Percentiles rank a stretch among this genome's conserved stretches.
phyloP scores from a whole-genome alignment of 1,140 invertebrate genomes.

The Campoletis sonorensis region DNA sequence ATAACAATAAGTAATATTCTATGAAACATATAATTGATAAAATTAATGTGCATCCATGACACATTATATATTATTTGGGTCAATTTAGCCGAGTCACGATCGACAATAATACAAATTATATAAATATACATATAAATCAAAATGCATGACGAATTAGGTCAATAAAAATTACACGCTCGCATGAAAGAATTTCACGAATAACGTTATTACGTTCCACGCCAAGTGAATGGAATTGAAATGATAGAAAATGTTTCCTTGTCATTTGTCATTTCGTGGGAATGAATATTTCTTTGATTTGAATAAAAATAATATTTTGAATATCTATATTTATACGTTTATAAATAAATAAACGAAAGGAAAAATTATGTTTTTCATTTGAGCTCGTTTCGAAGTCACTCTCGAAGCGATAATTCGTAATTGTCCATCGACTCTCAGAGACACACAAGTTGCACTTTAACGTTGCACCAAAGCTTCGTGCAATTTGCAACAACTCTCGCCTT shows the following conservation, averaged over 20 bases:
- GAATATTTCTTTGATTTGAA: background rate
- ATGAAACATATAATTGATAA: background rate
- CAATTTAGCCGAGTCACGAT: background rate
- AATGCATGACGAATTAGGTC: background rate
- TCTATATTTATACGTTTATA: background rate
- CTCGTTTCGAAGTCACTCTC: background rate
- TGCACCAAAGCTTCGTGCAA: background rate
- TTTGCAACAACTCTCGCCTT: background rate
- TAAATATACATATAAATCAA: background rate
- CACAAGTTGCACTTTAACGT: background rate
- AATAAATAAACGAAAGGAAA: background rate
- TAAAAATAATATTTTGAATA: background rate
- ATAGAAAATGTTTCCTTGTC: background rate
- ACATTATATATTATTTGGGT: background rate
- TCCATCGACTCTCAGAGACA: background rate
- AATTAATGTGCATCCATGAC: background rate
- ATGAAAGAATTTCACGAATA: background rate
- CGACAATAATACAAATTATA: background rate
- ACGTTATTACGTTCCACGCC: background rate
- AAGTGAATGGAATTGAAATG: background rate
- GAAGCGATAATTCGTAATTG: background rate
- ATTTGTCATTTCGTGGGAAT: background rate
- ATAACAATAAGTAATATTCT: background rate
- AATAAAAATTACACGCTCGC: constrained; percentile 28
- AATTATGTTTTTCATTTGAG: background rate